Evolutionary conservation across 2,113 vertebrate genomes (phyloP), one percentile per base, ranked within the genome.

Genomic region (Oncorhynchus tshawytscha): DNA sequence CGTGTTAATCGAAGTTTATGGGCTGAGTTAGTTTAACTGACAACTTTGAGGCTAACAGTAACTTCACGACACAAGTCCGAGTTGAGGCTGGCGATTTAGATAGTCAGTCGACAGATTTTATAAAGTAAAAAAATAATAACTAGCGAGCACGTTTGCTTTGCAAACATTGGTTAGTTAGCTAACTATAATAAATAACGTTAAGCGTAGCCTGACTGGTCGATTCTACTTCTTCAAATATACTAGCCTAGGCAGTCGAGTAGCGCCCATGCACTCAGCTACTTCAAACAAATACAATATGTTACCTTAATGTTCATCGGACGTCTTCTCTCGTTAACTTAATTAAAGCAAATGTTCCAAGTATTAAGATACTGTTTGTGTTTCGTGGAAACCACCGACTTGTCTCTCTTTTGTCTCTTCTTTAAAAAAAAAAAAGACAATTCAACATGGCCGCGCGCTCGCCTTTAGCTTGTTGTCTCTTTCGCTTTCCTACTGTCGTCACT

Each of bases 381-480:
- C 3, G 2, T 76, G 74, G 81, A 85, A 75, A 74, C 65, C 74
- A 70, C 27, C 67, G 60, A 87, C 62, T 83, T 75, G 31, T 67
- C 74, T 22, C 74, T 73, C 74, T 89, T 86, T 89, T 88, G 86
- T 88, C 78, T 90, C 74, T 60, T 85, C 84, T 86, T 82, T 82
- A 34, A 5, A 34, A 34, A 80, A 65, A 85, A 69, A 81, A 79
- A 83, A 80, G 76, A 76, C 54, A 86, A 88, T 87, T 85, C 86
- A 92, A 91, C 82, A 90, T 91, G 89, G 90, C 90, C 85, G 86
- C 84, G 84, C 83, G 59, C 76, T 87, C 78, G 73, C 78, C 79
- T 87, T 82, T 73, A 80, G 84, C 78, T 81, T 81, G 77, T 67
- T 73, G 75, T 71, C 78, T 83, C 34, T 34, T 27, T 69, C 18